Conservation (phyloP, 2,113 vertebrate species). For the Mobula hypostoma region DNA sequence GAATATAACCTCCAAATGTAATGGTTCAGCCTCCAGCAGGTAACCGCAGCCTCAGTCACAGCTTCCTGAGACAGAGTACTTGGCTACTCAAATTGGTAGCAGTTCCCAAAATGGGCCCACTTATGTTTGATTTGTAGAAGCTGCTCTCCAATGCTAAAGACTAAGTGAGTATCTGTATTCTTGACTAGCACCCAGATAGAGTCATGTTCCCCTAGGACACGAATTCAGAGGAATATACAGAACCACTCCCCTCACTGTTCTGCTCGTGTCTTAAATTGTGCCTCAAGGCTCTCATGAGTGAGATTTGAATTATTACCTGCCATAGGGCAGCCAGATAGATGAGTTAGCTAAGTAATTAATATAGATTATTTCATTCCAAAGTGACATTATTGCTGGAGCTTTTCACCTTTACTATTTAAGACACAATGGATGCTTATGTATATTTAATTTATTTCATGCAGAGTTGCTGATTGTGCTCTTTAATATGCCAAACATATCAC, state of each 20-base stretch:
- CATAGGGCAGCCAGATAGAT: background rate
- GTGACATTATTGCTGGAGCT: background rate
- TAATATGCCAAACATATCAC: background rate
- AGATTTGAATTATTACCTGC: constrained; percentile 9
- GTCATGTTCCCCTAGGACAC: background rate
- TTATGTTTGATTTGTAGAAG: background rate
- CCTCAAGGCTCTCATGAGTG: background rate
- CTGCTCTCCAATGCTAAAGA: background rate
- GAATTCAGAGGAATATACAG: background rate
- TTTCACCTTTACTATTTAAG: background rate
- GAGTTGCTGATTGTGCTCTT: constrained; percentile 4
- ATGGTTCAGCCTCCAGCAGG: no score
- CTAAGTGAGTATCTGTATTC: background rate
- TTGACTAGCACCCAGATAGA: background rate
- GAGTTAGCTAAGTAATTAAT: background rate
- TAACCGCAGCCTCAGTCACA: background rate
- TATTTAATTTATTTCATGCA: background rate
- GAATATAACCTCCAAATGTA: background rate
- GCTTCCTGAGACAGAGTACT: background rate
- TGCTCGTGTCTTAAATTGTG: background rate
- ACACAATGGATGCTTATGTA: background rate
- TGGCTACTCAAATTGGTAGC: no score
- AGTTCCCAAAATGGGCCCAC: no score
- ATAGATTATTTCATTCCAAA: background rate
- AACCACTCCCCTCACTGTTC: background rate